Conservation (phyloP, 2,888 invertebrate species). For the Lagria hirta region DNA sequence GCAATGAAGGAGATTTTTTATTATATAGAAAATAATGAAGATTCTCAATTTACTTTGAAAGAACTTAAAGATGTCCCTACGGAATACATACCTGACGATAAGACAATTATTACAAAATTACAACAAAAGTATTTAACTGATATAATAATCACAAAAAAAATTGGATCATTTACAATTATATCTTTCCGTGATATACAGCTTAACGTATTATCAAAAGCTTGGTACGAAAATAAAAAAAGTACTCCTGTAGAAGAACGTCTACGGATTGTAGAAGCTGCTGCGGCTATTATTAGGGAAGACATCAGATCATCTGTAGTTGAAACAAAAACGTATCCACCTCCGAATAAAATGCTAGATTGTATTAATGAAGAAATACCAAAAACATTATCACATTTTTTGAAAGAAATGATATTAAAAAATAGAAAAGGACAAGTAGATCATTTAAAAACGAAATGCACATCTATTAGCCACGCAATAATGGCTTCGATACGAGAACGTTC, state of each 20-base stretch:
- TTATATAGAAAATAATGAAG: too few species aligned
- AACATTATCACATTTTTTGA: conserved; percentile 36
- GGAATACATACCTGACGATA: too few species aligned
- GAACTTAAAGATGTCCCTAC: too few species aligned
- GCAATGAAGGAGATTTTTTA: too few species aligned
- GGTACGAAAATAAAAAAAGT: conserved; percentile 45
- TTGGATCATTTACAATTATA: too few species aligned
- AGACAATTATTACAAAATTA: too few species aligned
- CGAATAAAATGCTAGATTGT: conserved; percentile 40
- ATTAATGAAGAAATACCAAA: conserved; percentile 39
- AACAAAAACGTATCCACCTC: conserved; percentile 41
- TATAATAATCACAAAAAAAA: too few species aligned
- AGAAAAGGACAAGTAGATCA: conserved; percentile 38
- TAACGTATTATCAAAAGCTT: conserved; percentile 44
- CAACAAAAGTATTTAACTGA: too few species aligned
- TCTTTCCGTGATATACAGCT: too few species aligned
- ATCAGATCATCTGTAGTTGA: conserved; percentile 44
- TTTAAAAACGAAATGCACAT: conserved; percentile 31
- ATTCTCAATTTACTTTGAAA: too few species aligned
- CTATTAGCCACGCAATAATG: conserved; percentile 33
- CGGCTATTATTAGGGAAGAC: conserved; percentile 48
- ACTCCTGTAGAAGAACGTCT: conserved; percentile 38
- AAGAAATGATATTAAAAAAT: conserved; percentile 40
- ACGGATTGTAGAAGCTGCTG: conserved; percentile 44
- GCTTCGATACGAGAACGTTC: conserved; percentile 35